phyloP scores from a whole-genome alignment of 1,140 invertebrate species.

The Drosophila oshimai region DNA sequence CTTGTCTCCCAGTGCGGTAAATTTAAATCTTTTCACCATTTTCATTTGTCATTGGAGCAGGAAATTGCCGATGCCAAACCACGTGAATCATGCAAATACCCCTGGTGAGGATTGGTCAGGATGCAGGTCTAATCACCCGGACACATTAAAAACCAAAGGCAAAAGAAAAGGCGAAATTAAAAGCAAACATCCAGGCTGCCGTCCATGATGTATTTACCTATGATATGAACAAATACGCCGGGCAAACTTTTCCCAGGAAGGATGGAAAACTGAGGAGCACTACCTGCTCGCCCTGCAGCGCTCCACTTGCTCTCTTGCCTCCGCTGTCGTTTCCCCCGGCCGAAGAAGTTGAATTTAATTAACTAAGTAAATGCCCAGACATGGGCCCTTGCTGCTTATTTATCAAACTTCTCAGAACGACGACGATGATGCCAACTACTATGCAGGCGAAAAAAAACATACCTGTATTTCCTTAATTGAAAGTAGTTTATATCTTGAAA shows the following conservation, averaged over 20 bases:
- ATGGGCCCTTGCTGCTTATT: slow-evolving; percentile 56
- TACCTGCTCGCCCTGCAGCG: slow-evolving; percentile 23
- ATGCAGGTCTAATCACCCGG: slow-evolving; percentile 49
- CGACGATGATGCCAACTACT: slow-evolving; percentile 41
- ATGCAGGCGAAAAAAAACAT: slow-evolving; percentile 11
- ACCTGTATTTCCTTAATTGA: too few relatives aligned
- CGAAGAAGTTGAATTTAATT: slow-evolving; percentile 77
- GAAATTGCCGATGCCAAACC: slow-evolving; percentile 52
- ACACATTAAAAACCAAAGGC: slow-evolving; percentile 22
- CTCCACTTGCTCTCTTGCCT: slow-evolving; percentile 33
- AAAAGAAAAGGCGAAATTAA: slow-evolving; percentile 64
- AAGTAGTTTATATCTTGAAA: too few relatives aligned
- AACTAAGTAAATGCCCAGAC: slow-evolving; percentile 79
- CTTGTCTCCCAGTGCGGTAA: slow-evolving; percentile 36
- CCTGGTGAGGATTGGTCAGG: slow-evolving; percentile 5
- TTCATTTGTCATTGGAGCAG: slow-evolving; percentile 65
- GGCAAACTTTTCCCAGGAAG: slow-evolving; percentile 43
- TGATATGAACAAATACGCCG: slow-evolving; percentile 63
- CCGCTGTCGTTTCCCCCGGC: slow-evolving; percentile 33
- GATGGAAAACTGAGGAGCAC: neutral
- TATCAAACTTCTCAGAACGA: slow-evolving; percentile 44
- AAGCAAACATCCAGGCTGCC: slow-evolving; percentile 58
- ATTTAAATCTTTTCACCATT: slow-evolving; percentile 51
- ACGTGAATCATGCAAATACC: slow-evolving; percentile 45
- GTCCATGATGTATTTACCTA: slow-evolving; percentile 57